phyloP scores from a whole-genome alignment of 2,888 invertebrate species.

The Leucophenga montana region DNA sequence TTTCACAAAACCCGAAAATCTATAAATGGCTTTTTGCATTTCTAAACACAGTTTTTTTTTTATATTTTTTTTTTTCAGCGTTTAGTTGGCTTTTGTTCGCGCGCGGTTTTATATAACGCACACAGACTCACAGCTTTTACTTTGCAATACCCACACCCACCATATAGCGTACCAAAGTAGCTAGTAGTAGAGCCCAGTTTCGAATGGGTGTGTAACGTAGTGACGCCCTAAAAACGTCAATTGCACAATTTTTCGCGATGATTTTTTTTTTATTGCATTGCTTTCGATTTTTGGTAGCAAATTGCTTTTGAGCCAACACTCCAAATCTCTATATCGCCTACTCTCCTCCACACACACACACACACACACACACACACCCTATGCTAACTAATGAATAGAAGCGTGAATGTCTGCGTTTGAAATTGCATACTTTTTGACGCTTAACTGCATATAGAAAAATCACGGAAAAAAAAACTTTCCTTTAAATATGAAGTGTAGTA shows the following conservation, averaged over 20 bases:
- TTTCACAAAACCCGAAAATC: too few relatives aligned
- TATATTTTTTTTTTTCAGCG: conserved; percentile 43
- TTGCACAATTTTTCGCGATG: conserved; percentile 53
- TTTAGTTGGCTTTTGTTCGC: conserved; percentile 64
- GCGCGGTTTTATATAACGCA: conserved; percentile 64
- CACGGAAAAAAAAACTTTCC: background rate
- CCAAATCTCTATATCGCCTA: too few relatives aligned
- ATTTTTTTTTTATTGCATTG: conserved; percentile 15
- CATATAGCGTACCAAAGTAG: background rate
- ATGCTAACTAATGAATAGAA: conserved; percentile 39
- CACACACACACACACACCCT: conserved; percentile 15
- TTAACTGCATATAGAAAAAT: conserved; percentile 42
- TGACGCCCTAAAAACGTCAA: conserved; percentile 51
- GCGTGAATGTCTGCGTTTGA: conserved; percentile 46
- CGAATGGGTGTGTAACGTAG: background rate
- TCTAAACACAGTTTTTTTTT: conserved; percentile 31
- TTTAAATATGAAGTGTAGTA: background rate
- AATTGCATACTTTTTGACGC: conserved; percentile 51
- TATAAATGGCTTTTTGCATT: background rate
- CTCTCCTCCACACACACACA: background rate
- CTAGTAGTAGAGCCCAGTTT: too few relatives aligned
- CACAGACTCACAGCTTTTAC: background rate
- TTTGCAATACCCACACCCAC: background rate
- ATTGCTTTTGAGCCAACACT: conserved; percentile 59
- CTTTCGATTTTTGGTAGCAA: conserved; percentile 62